Evolutionary conservation across 2,113 vertebrate genomes (phyloP).

Genomic region (Oxygymnocypris stewartii): DNA sequence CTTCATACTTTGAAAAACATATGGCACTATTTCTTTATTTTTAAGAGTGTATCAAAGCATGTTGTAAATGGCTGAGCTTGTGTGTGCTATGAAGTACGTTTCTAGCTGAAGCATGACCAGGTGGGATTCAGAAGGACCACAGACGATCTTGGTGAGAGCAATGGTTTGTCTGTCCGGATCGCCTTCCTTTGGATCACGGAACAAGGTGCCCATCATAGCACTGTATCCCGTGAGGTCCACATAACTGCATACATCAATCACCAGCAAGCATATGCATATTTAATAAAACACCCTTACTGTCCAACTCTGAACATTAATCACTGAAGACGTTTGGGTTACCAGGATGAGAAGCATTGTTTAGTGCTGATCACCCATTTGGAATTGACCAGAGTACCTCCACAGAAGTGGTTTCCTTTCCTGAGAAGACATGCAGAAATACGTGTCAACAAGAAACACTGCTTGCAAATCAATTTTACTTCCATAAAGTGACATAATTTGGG

Average conservation of each 20-base stretch:
- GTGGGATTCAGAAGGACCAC: constrained; percentile 88
- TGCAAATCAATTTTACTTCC: not conserved
- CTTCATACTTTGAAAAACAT: too few species aligned
- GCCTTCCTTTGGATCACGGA: constrained; percentile 77
- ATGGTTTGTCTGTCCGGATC: constrained; percentile 83
- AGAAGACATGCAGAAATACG: not conserved
- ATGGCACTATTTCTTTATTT: not conserved
- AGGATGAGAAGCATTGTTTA: constrained; percentile 94
- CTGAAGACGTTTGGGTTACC: constrained; percentile 69
- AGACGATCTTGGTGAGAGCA: constrained; percentile 81
- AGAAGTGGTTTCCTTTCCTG: constrained; percentile 93
- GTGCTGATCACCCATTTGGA: constrained; percentile 94
- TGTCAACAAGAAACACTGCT: not conserved
- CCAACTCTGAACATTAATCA: not conserved
- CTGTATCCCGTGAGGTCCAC: constrained; percentile 83
- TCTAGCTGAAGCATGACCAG: constrained; percentile 91
- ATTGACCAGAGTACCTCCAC: constrained; percentile 90
- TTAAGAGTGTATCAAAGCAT: not conserved
- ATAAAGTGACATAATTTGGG: not conserved
- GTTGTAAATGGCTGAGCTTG: not conserved
- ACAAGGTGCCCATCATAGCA: constrained; percentile 87
- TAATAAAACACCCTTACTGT: not conserved
- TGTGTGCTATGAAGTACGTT: constrained; percentile 68
- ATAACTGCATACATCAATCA: constrained; percentile 73
- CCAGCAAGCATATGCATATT: constrained; percentile 36